Conservation (phyloP, 2,797 vertebrate species). For the Periophthalmus magnuspinnatus region DNA sequence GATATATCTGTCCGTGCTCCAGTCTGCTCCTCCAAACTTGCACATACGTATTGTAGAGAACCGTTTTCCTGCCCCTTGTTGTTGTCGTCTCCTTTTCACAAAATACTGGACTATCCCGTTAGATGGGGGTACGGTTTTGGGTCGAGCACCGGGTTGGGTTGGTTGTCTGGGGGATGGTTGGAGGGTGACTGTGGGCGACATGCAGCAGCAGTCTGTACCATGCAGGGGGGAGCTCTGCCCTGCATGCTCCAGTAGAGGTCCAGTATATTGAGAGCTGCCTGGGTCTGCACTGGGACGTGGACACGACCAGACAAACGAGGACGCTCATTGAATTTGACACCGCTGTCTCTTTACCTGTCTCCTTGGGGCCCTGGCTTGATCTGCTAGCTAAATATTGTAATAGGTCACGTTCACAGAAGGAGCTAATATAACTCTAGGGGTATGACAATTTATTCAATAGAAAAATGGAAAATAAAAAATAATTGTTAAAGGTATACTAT, state of each 20-base stretch:
- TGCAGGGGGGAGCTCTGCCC: conserved; percentile 76
- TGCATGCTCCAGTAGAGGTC: conserved; percentile 72
- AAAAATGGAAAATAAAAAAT: background rate
- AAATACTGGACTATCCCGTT: conserved; percentile 12
- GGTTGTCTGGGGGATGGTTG: conserved; percentile 34
- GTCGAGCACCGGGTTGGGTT: conserved; percentile 26
- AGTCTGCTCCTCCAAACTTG: background rate
- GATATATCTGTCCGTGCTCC: background rate
- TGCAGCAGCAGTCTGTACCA: conserved; percentile 76
- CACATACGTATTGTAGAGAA: too few species aligned
- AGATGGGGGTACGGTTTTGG: conserved; percentile 27
- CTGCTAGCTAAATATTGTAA: conserved; percentile 71
- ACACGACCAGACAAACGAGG: conserved; percentile 43
- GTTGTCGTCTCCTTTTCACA: conserved; percentile 3
- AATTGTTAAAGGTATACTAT: background rate
- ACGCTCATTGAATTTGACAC: conserved; percentile 71
- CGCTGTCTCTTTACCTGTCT: conserved; percentile 66
- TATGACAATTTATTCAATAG: background rate
- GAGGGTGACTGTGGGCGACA: conserved; percentile 59
- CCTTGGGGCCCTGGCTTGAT: conserved; percentile 64
- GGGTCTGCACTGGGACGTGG: conserved; percentile 24
- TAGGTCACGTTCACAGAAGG: conserved; percentile 14
- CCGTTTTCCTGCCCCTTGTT: background rate
- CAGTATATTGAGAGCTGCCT: conserved; percentile 84
- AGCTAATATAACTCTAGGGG: background rate